Conservation (phyloP, 2,888 invertebrate species). For the Conchocele bisecta region DNA sequence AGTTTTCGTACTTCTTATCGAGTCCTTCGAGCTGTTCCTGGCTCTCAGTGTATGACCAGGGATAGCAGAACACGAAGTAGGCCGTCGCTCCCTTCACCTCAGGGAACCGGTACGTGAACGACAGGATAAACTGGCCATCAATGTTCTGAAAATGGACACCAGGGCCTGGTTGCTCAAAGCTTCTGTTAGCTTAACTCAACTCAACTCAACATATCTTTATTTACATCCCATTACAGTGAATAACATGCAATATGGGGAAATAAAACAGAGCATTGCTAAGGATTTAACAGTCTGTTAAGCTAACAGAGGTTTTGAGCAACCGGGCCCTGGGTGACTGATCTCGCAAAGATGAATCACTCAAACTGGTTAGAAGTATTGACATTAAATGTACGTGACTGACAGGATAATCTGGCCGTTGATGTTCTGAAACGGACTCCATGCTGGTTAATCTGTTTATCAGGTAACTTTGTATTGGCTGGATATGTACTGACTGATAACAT, state of each 20-base stretch:
- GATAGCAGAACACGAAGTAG: slow-evolving; percentile 96
- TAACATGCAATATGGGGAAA: too few species aligned
- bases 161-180: background rate
- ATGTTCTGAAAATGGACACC: slow-evolving; percentile 71
- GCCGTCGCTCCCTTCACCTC: slow-evolving; percentile 86
- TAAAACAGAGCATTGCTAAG: background rate
- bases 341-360: background rate
- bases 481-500: too few species aligned
- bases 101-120: slow-evolving; percentile 86
- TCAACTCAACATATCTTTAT: background rate
- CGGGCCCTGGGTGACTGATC: too few species aligned
- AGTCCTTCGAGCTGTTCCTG: slow-evolving; percentile 89
- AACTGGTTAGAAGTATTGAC: background rate
- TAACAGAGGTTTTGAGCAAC: too few species aligned
- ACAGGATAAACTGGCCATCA: slow-evolving; percentile 81
- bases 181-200: background rate
- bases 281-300: too few species aligned
- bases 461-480: too few species aligned
- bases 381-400: slow-evolving; percentile 85
- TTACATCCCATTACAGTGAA: too few species aligned
- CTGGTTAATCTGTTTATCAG: too few species aligned
- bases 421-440: slow-evolving; percentile 68
- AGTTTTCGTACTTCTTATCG: slow-evolving; percentile 84
- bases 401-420: slow-evolving; percentile 81
- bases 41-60: slow-evolving; percentile 92